Conservation (phyloP, 2,797 vertebrate genomes). For the Agapornis canus region DNA sequence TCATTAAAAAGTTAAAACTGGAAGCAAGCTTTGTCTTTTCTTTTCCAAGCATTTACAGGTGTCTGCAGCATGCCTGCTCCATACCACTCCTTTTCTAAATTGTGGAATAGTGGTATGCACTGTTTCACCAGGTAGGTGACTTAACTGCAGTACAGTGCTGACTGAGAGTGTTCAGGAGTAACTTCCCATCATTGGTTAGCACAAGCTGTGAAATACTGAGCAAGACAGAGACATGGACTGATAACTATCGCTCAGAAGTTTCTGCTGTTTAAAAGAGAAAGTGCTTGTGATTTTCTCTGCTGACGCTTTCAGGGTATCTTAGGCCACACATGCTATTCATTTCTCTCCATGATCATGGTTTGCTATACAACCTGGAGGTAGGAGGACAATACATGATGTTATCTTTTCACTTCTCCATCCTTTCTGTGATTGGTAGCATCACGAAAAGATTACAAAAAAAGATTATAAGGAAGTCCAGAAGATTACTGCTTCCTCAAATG, state of each 20-base stretch:
- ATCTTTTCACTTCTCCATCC: neutral
- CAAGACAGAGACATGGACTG: neutral
- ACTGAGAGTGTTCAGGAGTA: neutral
- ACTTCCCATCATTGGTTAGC: neutral
- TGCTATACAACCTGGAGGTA: neutral
- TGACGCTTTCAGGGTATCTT: conserved; percentile 16
- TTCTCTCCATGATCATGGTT: conserved; percentile 16
- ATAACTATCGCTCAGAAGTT: neutral
- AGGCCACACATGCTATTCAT: neutral
- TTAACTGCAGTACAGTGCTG: neutral
- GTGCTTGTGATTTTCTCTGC: neutral
- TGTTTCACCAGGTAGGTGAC: neutral
- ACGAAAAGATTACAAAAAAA: neutral
- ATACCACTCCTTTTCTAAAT: neutral
- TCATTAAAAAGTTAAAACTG: neutral
- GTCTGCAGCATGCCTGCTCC: neutral
- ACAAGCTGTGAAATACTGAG: neutral
- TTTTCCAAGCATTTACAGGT: neutral
- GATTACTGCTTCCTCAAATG: neutral
- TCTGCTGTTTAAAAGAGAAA: neutral
- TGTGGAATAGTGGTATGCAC: neutral
- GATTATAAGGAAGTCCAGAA: neutral
- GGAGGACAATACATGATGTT: neutral
- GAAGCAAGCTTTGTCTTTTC: neutral
- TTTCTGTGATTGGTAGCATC: neutral